phyloP scores from a whole-genome alignment of 1,140 invertebrate genomes.

The Brachionus manjavacas region DNA sequence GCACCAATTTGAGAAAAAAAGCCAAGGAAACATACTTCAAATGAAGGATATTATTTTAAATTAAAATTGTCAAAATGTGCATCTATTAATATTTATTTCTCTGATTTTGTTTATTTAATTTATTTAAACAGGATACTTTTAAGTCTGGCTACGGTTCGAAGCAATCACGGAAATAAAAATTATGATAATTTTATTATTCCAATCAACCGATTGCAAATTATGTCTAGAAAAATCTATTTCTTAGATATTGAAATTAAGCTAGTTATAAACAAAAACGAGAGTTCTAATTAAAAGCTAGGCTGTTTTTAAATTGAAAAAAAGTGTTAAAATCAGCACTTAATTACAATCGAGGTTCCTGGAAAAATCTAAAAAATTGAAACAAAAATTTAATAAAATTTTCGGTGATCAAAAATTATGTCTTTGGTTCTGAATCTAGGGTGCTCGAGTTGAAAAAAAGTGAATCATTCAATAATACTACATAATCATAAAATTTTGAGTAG shows the following conservation, averaged over 20 bases:
- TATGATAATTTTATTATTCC: background rate
- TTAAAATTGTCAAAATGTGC: background rate
- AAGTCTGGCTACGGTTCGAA: background rate
- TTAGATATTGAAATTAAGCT: background rate
- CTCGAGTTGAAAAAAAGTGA: too few species aligned
- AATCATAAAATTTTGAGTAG: too few species aligned
- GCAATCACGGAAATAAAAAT: background rate
- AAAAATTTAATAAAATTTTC: too few species aligned
- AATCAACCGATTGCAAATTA: background rate
- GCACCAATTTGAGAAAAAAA: background rate
- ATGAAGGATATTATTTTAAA: background rate
- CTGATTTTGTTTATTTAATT: background rate
- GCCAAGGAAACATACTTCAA: background rate
- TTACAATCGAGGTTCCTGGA: background rate
- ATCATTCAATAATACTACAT: too few species aligned
- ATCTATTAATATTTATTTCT: background rate
- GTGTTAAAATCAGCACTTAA: background rate
- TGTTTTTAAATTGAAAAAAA: background rate
- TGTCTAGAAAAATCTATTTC: background rate
- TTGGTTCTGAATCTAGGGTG: background rate
- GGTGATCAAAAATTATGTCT: background rate
- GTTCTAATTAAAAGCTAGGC: background rate
- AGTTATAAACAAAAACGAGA: background rate
- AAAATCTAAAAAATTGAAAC: too few species aligned
- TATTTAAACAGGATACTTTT: background rate